Percentiles rank a stretch among this genome's conserved stretches.
phyloP scores from a whole-genome alignment of 2,888 invertebrate genomes.

The Chouioia cunea region DNA sequence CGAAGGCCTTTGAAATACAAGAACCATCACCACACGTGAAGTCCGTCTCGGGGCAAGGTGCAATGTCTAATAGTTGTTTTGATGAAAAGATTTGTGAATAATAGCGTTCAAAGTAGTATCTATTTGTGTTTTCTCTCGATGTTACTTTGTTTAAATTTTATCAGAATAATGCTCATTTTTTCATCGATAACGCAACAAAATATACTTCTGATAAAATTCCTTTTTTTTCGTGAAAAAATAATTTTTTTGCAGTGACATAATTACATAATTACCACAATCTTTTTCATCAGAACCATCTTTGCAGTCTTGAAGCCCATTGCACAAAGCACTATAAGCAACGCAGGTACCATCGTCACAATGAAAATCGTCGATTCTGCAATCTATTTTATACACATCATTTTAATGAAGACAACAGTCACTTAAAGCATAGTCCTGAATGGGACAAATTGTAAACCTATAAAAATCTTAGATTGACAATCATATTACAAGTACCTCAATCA shows the following conservation, averaged over 20 bases:
- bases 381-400: slow-evolving; percentile 65
- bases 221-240: background rate
- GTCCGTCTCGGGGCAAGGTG: slow-evolving; percentile 68
- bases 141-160: background rate
- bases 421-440: background rate
- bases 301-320: slow-evolving; percentile 76
- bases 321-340: slow-evolving; percentile 71
- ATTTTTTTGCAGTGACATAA: slow-evolving; percentile 53
- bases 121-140: background rate
- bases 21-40: slow-evolving; percentile 82
- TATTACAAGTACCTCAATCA: no score
- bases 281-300: slow-evolving; percentile 72
- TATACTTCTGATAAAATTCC: no score
- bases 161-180: no score
- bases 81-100: slow-evolving; percentile 19
- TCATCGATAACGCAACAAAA: no score
- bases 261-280: slow-evolving; percentile 70
- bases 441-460: no score
- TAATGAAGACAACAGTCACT: slow-evolving; percentile 16
- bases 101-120: background rate
- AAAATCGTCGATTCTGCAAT: slow-evolving; percentile 70
- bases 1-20: slow-evolving; percentile 78
- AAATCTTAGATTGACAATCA: no score
- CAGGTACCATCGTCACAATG: slow-evolving; percentile 74
- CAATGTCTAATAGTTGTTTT: slow-evolving; percentile 56